phyloP scores from a whole-genome alignment of 1,140 invertebrate genomes.

The Proctacanthus coquilletti region DNA sequence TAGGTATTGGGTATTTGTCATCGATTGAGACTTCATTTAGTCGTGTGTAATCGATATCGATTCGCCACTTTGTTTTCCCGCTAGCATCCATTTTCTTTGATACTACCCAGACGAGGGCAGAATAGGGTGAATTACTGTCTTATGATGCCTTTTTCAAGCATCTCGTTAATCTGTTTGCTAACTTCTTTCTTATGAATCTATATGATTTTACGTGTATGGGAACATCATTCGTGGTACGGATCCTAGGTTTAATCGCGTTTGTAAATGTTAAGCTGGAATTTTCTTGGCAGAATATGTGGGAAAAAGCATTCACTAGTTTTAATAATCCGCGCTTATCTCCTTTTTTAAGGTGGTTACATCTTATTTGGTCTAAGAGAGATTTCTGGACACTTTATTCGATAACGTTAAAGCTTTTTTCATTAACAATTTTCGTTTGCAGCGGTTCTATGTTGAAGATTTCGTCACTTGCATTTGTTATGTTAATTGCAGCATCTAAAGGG shows the following conservation, averaged over 20 bases:
- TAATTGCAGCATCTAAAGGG: too few relatives aligned
- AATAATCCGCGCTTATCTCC: too few relatives aligned
- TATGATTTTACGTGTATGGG: not conserved
- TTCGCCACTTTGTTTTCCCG: slow-evolving; percentile 14
- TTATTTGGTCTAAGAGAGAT: too few relatives aligned
- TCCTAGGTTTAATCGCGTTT: not conserved
- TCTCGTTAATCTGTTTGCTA: too few relatives aligned
- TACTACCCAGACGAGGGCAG: not conserved
- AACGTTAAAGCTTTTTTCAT: too few relatives aligned
- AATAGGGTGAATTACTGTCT: not conserved
- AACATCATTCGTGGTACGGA: not conserved
- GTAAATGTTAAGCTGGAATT: not conserved
- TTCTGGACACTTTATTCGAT: too few relatives aligned
- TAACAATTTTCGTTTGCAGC: too few relatives aligned
- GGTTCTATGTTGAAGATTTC: too few relatives aligned
- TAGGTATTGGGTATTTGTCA: slow-evolving; percentile 36
- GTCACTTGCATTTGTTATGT: too few relatives aligned
- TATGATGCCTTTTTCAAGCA: too few relatives aligned
- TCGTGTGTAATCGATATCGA: slow-evolving; percentile 29
- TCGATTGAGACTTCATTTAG: slow-evolving; percentile 28
- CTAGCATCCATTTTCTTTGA: not conserved
- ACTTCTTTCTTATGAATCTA: slow-evolving; percentile 3
- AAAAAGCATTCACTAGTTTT: not conserved
- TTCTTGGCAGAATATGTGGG: not conserved
- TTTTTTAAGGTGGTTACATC: too few relatives aligned